Evolutionary conservation across 1,140 invertebrate species (phyloP), one percentile per base, ranked within the genome.

Genomic region (Ostrea denselamellosa): DNA sequence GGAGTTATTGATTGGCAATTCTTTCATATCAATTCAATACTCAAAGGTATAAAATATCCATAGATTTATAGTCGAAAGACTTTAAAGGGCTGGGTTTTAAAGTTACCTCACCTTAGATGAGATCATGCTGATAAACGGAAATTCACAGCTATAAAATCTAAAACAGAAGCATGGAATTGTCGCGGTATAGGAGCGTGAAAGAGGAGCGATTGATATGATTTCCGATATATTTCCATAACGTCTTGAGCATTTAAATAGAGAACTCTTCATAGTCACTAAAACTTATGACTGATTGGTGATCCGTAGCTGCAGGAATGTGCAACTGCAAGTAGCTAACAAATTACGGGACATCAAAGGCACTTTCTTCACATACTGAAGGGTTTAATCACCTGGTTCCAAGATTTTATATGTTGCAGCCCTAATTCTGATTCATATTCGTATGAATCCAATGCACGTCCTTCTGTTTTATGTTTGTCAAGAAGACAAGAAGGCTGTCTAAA

Each of bases 391-490:
- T 25, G 9, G 2, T 77, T 77, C 25, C 14, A 77, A 10, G 9
- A 77, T 34, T 77, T 77, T 77, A 77, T 77, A 34, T 22, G 68
- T 17, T 28, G 9, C 68, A 28, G 68, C 68, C 68, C 68, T 28
- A 12, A 4, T 77, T 44, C 68, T 77, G 68, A 77, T 77, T 77
- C 68, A 77, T 77, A 77, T 77, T 77, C 68, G 68, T 28, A 77
- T 77, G 68, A 77, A 77, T 77, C 68, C 68, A 1, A 44, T 77
- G 22, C 28, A 34, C 68, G 68, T 77, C 25, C 10, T 34, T 14
- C 34, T 25, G 25, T 10, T 9, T 28, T 34, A 3, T 12, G 68
- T 28, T 77, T 25, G 68, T 28, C 12, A 25, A 34, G 68, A 25
- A 77, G 68, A 77, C 68, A 77, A 77, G 68, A 34, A 9, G 68